Evolutionary conservation across 2,113 vertebrate genomes (phyloP).

Genomic region (Melozone crissalis): DNA sequence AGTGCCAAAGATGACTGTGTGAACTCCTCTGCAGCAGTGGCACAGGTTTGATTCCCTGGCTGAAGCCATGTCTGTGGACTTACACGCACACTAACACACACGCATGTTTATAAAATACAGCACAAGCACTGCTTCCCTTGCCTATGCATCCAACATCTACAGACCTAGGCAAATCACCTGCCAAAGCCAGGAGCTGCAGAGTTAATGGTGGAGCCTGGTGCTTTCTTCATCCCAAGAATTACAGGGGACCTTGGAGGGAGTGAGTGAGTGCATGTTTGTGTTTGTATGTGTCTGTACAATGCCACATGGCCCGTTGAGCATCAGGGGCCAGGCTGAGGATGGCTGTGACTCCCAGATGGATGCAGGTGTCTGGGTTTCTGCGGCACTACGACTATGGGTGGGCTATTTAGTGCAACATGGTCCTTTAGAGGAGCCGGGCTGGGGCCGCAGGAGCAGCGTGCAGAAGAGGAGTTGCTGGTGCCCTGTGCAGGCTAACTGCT

Average conservation of each 20-base stretch:
- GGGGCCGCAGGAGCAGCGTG: neutral
- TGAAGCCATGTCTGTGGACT: neutral
- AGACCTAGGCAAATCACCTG: neutral
- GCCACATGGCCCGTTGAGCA: neutral
- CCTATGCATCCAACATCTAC: neutral
- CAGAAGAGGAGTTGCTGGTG: neutral
- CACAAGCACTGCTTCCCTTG: conserved; percentile 16
- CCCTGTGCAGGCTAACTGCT: neutral
- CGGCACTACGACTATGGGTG: neutral
- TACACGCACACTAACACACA: neutral
- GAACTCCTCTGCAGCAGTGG: neutral
- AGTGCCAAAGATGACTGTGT: neutral
- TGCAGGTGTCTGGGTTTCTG: conserved; percentile 39
- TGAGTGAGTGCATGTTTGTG: neutral
- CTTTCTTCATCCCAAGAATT: neutral
- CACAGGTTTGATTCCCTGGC: neutral
- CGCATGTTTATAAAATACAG: neutral
- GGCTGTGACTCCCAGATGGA: neutral
- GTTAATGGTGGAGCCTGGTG: neutral
- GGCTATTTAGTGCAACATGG: neutral
- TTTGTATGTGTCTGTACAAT: neutral
- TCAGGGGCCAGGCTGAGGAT: neutral
- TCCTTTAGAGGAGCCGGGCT: neutral
- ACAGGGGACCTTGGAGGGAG: neutral
- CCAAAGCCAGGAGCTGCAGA: conserved; percentile 5